phyloP scores from a whole-genome alignment of 1,140 invertebrate species.

The Andrena cerasifolii region DNA sequence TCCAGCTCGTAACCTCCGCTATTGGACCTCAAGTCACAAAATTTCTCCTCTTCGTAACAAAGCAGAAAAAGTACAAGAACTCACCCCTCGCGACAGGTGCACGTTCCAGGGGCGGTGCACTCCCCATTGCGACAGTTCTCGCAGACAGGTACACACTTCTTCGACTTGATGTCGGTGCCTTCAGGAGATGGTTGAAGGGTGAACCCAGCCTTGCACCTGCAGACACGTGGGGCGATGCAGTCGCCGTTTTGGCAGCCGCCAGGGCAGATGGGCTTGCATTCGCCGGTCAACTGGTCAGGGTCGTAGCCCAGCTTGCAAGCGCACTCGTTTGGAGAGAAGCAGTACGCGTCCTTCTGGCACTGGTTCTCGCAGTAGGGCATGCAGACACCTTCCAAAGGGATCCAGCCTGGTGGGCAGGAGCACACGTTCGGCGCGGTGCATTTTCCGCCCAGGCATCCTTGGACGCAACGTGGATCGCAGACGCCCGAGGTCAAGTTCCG shows the following conservation, averaged over 20 bases:
- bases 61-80: conserved; percentile 2
- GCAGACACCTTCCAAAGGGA: conserved; percentile 69
- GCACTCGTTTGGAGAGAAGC: conserved; percentile 77
- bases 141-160: conserved; percentile 74
- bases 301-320: conserved; percentile 77
- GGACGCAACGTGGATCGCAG: conserved; percentile 78
- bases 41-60: too few relatives aligned
- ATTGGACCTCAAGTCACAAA: too few relatives aligned
- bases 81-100: conserved; percentile 75
- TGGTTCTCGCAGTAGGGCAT: conserved; percentile 71
- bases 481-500: conserved; percentile 64
- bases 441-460: conserved; percentile 78
- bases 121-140: conserved; percentile 76
- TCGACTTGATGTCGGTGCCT: conserved; percentile 49
- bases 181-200: conserved; percentile 34
- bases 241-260: conserved; percentile 80
- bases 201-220: conserved; percentile 86
- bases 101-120: conserved; percentile 75
- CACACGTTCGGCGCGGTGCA: conserved; percentile 75
- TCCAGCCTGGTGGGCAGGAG: conserved; percentile 74
- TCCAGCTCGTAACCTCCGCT: too few relatives aligned
- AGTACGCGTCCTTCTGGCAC: conserved; percentile 77
- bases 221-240: conserved; percentile 80
- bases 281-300: conserved; percentile 62
- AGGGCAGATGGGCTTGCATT: conserved; percentile 76